Conservation (phyloP, 2,888 invertebrate species). For the Chrysolina oricalcia region DNA sequence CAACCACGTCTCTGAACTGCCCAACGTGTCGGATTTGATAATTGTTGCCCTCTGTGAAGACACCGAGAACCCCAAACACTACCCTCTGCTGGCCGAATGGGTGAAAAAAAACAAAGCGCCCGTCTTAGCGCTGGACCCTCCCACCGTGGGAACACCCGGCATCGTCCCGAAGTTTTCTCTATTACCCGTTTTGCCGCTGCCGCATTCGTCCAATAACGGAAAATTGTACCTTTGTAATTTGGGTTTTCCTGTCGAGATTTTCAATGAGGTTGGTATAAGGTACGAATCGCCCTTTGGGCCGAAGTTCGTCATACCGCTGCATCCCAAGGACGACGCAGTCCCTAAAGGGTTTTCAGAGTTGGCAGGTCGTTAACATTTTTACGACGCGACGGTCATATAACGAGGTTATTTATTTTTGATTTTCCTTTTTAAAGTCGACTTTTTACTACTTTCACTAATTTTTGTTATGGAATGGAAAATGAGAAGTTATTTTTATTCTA, state of each 20-base stretch:
- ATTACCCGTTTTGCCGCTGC: conserved; percentile 81
- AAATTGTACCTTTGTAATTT: conserved; percentile 90
- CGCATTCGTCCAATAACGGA: conserved; percentile 78
- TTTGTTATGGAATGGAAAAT: conserved; percentile 2
- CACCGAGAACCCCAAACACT: conserved; percentile 68
- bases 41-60: conserved; percentile 75
- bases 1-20: conserved; percentile 73
- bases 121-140: conserved; percentile 85
- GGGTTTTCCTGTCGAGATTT: conserved; percentile 85
- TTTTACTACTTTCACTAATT: neutral
- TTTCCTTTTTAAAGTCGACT: neutral
- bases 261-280: conserved; percentile 82
- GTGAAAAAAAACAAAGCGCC: conserved; percentile 82
- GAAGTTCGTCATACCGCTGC: conserved; percentile 86
- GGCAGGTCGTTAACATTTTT: neutral
- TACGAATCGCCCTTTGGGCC: conserved; percentile 91
- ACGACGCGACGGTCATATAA: neutral
- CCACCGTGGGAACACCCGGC: conserved; percentile 78
- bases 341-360: neutral
- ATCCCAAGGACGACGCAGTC: conserved; percentile 66
- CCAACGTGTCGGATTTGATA: conserved; percentile 74
- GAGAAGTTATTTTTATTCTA: neutral
- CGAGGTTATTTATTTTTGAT: conserved; percentile 2
- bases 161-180: conserved; percentile 80
- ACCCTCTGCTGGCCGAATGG: conserved; percentile 79